phyloP scores from a whole-genome alignment of 2,888 invertebrate genomes.

The Biston stratarius region DNA sequence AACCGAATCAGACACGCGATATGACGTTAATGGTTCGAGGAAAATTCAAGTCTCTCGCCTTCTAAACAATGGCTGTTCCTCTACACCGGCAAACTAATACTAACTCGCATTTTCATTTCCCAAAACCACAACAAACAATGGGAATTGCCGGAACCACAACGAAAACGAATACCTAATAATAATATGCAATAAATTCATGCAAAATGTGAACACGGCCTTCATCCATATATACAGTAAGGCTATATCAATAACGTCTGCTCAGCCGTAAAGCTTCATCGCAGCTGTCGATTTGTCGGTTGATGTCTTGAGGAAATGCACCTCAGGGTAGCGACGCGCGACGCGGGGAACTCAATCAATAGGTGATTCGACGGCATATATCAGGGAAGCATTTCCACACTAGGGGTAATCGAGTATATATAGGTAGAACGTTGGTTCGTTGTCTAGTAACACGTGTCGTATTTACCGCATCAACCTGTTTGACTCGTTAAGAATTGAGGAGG shows the following conservation, averaged over 20 bases:
- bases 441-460: slow-evolving; percentile 55
- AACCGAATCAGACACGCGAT: slow-evolving; percentile 69
- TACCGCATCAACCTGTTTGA: slow-evolving; percentile 54
- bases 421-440: slow-evolving; percentile 48
- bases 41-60: slow-evolving; percentile 49
- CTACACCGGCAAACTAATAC: slow-evolving; percentile 34
- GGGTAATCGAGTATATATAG: slow-evolving; percentile 38
- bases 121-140: background rate
- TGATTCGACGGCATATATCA: slow-evolving; percentile 59
- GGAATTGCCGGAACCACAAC: background rate
- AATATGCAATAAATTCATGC: slow-evolving; percentile 7
- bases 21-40: slow-evolving; percentile 57
- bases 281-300: slow-evolving; percentile 45
- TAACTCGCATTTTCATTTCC: slow-evolving; percentile 7
- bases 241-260: slow-evolving; percentile 36
- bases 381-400: slow-evolving; percentile 52
- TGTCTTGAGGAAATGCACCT: slow-evolving; percentile 65
- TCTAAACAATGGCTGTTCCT: slow-evolving; percentile 64
- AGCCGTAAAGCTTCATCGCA: slow-evolving; percentile 22
- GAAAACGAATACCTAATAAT: background rate
- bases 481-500: slow-evolving; percentile 54
- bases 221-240: slow-evolving; percentile 10
- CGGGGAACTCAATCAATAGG: slow-evolving; percentile 74
- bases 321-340: slow-evolving; percentile 48
- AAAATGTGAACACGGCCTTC: background rate